A percentile compares a stretch with the other conserved stretches of the same genome.
Evolutionary conservation across 2,797 vertebrate genomes (phyloP).

Genomic region (Gallinago solitaria): DNA sequence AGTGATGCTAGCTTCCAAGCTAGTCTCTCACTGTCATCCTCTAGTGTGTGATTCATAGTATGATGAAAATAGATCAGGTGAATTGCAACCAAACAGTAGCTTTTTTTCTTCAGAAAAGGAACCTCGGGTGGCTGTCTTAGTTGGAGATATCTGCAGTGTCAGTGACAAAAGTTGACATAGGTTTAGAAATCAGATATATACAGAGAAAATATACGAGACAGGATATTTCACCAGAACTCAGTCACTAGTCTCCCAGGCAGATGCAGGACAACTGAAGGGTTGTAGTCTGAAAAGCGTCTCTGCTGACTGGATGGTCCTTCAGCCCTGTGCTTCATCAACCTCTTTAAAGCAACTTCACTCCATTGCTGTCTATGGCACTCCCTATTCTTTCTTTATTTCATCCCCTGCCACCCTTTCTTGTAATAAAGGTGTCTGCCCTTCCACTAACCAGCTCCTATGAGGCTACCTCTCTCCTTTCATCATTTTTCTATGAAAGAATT

Average conservation of each 20-base stretch:
- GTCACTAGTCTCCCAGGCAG: neutral
- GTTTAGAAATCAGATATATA: neutral
- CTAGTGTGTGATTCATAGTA: neutral
- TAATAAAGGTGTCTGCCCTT: neutral
- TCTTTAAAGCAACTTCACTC: neutral
- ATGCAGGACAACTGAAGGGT: neutral
- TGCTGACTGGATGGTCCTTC: neutral
- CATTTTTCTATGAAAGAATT: neutral
- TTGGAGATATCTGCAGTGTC: neutral
- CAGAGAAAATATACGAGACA: neutral
- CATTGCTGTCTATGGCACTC: neutral
- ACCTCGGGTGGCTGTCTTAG: neutral
- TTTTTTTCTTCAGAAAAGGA: neutral
- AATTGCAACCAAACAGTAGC: neutral
- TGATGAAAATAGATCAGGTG: neutral
- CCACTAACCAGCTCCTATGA: neutral
- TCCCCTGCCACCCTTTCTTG: neutral
- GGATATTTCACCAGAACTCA: neutral
- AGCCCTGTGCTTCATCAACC: neutral
- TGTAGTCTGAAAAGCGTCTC: neutral
- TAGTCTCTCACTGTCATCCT: neutral
- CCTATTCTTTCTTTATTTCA: neutral
- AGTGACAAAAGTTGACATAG: neutral
- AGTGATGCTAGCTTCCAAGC: neutral
- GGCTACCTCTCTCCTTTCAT: neutral